Evolutionary conservation across 2,888 invertebrate genomes (phyloP).

Genomic region (Orchestes rusci): DNA sequence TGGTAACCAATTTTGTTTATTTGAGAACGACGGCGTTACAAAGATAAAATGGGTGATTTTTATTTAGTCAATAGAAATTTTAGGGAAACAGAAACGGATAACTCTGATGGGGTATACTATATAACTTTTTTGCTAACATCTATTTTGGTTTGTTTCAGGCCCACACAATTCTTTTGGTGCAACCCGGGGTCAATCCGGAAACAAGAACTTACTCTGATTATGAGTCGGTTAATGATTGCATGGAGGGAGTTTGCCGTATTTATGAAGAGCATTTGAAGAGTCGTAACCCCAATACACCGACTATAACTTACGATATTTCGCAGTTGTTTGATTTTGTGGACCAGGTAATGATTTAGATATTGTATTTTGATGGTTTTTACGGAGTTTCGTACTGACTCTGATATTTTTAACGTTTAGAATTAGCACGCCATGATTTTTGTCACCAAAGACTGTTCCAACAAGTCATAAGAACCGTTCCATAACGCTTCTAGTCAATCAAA

Average conservation of each 20-base stretch:
- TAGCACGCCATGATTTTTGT: too few species aligned
- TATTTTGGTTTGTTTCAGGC: conserved; percentile 58
- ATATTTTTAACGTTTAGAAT: neutral
- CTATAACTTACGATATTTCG: conserved; percentile 96
- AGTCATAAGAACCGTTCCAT: too few species aligned
- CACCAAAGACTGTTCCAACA: too few species aligned
- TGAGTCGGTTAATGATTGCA: conserved; percentile 94
- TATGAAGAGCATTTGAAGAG: conserved; percentile 97
- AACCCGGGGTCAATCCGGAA: conserved; percentile 88
- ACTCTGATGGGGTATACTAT: neutral
- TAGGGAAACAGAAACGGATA: too few species aligned
- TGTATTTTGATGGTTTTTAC: neutral
- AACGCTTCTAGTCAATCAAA: too few species aligned
- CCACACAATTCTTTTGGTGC: conserved; percentile 95
- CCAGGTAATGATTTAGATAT: conserved; percentile 49
- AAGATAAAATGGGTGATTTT: too few species aligned
- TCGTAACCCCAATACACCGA: conserved; percentile 90
- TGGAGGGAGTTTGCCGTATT: conserved; percentile 99
- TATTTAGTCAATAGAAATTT: too few species aligned
- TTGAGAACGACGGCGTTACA: too few species aligned
- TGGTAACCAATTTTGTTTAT: too few species aligned
- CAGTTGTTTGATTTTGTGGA: conserved; percentile 98
- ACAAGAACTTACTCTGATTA: conserved; percentile 97
- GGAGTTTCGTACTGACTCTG: neutral
- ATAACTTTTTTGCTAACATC: neutral